Conservation (phyloP, 1,140 invertebrate species). For the Hyles euphorbiae region DNA sequence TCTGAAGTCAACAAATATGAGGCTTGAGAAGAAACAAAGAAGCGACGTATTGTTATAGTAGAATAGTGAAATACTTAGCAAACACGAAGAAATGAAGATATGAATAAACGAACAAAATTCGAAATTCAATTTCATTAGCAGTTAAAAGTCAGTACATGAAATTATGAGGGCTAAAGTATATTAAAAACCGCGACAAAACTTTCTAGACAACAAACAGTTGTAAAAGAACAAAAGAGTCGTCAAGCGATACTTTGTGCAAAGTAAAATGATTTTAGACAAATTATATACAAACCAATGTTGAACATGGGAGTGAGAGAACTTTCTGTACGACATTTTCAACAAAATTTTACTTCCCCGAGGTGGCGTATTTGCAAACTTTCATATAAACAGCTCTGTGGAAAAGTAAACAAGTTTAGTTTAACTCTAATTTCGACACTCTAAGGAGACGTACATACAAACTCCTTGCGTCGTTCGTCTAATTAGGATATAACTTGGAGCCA, state of each 20-base stretch:
- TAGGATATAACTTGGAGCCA: conserved; percentile 58
- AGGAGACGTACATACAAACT: conserved; percentile 56
- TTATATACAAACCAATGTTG: conserved; percentile 15
- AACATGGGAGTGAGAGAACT: conserved; percentile 24
- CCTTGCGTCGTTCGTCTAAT: conserved; percentile 48
- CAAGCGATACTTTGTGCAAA: conserved; percentile 2
- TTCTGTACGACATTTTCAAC: conserved; percentile 42
- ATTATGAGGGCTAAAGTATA: too few species aligned
- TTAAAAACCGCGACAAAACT: too few species aligned
- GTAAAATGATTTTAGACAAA: conserved; percentile 20
- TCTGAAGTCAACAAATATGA: too few species aligned
- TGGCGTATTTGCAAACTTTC: conserved; percentile 54
- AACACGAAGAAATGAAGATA: too few species aligned
- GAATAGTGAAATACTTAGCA: too few species aligned
- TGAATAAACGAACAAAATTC: too few species aligned
- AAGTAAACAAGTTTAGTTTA: conserved; percentile 66
- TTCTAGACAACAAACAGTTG: too few species aligned
- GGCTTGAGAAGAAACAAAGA: too few species aligned
- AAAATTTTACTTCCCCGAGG: conserved; percentile 44
- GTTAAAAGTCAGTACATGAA: too few species aligned
- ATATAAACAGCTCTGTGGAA: conserved; percentile 53
- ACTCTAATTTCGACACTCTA: conserved; percentile 60
- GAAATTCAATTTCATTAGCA: too few species aligned
- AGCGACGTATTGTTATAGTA: too few species aligned
- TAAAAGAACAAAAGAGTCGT: not conserved